Base-by-base conservation (phyloP, 2,888 invertebrate genomes). In the Seira musarum region DNA sequence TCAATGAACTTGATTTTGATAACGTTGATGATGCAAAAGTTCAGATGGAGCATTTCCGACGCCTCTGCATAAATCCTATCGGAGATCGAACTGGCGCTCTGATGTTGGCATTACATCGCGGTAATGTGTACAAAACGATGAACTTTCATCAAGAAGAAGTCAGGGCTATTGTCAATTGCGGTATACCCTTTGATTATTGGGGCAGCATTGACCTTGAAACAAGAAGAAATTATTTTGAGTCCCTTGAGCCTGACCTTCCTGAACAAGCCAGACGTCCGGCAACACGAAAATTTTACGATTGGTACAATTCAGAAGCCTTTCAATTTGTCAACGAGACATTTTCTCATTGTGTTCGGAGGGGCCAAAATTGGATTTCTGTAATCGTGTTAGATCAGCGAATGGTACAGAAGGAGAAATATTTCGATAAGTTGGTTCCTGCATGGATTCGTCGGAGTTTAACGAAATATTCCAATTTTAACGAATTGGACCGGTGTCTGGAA, bases 311-410 rank as follows among this genome's bases (percentile, higher is more conserved):
- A 6, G 76, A 81, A 66, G 80, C 81, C 0, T 81, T 81, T 24
- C 64, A 80, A 1, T 74, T 81, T 0, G 24, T 82, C 24, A 82
- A 82, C 22, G 82, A 82, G 57, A 75, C 81, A 0, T 69, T 84
- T 73, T 79, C 72, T 1, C 25, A 77, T 3, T 77, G 81, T 49
- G 67, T 84, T 2, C 46, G 80, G 8, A 75, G 81, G 24, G 13
- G n/a, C 35, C 49, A 82, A 1, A 82, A 84, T 53, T 82, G 82
- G 84, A 77, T 79, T 0, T 24, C 53, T 8, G 15, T 81, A 6
- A 64, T 84, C 6, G 65, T 84, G 1, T 21, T 80, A 13, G 84
- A 84, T 13, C 13, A 10, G n/a, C 46, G 83, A 49, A 71, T 83
- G 66, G n/a, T n/a, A 1, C 24, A 17, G 10, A 57, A 68, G 24